Percentiles rank a stretch among this genome's conserved stretches.
phyloP scores from a whole-genome alignment of 1,140 invertebrate species.

The Oedothorax gibbosus region DNA sequence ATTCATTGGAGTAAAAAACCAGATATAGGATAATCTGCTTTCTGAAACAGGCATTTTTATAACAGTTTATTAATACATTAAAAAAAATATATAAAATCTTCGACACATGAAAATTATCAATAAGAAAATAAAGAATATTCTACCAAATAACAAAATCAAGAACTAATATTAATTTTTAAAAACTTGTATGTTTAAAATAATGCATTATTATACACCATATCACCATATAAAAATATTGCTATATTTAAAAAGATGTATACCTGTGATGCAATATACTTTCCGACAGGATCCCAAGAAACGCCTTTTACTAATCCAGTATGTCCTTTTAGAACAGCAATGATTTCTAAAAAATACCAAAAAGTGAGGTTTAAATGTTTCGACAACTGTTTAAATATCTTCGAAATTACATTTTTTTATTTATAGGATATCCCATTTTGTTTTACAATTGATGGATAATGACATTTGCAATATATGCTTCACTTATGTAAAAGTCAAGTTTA shows the following conservation, averaged over 20 bases:
- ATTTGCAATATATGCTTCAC: too few relatives aligned
- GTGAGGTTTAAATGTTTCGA: background rate
- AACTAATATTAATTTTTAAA: background rate
- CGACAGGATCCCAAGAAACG: constrained; percentile 98
- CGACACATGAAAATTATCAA: background rate
- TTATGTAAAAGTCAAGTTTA: too few relatives aligned
- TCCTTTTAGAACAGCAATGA: constrained; percentile 77
- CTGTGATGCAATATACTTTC: constrained; percentile 95
- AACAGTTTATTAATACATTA: background rate
- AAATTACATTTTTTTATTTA: too few relatives aligned
- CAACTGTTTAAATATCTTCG: background rate
- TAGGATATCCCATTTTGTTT: too few relatives aligned
- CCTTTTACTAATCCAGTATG: constrained; percentile 96
- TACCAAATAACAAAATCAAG: background rate
- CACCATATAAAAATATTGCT: background rate
- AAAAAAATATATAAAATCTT: background rate
- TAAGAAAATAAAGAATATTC: background rate
- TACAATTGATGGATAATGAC: too few relatives aligned
- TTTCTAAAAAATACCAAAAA: constrained; percentile 66
- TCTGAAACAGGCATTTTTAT: background rate
- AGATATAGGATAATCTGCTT: background rate
- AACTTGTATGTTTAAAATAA: background rate
- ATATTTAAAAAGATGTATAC: constrained; percentile 61
- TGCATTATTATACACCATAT: background rate
- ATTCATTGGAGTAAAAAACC: background rate